Evolutionary conservation across 2,113 vertebrate species (phyloP).

Genomic region (Xiphophorus couchianus): DNA sequence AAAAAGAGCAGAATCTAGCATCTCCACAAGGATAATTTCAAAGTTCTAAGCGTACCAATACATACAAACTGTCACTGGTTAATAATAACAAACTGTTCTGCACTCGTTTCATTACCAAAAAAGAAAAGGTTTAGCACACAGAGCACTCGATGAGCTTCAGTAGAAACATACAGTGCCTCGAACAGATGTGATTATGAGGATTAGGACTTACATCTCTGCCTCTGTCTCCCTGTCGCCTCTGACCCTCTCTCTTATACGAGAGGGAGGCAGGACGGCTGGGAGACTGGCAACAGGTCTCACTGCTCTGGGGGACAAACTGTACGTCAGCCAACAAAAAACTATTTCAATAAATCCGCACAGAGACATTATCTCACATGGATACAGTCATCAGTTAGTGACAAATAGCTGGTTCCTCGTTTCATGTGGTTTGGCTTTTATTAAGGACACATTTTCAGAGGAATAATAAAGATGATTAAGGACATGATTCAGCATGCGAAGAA

Average conservation of each 20-base stretch:
- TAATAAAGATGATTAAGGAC: conserved; percentile 66
- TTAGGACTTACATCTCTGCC: conserved; percentile 48
- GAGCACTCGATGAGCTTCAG: conserved; percentile 38
- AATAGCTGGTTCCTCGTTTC: neutral
- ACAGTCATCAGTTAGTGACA: conserved; percentile 2
- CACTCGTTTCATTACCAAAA: conserved; percentile 21
- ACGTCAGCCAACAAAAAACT: conserved; percentile 41
- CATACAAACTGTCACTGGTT: conserved; percentile 25
- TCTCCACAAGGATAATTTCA: conserved; percentile 23
- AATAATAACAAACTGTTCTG: conserved; percentile 25
- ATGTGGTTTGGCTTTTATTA: conserved; percentile 8
- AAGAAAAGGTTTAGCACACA: conserved; percentile 44
- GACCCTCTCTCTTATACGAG: conserved; percentile 46
- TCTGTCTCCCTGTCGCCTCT: conserved; percentile 26
- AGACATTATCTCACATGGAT: conserved; percentile 27
- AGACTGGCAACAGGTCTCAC: conserved; percentile 53
- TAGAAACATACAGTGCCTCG: conserved; percentile 62
- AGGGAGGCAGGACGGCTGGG: conserved; percentile 10
- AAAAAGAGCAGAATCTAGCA: conserved; percentile 9
- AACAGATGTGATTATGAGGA: conserved; percentile 68
- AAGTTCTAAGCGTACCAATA: conserved; percentile 30
- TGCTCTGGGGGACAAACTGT: conserved; percentile 22
- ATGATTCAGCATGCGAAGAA: conserved; percentile 68
- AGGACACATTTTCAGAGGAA: conserved; percentile 23
- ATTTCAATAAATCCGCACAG: conserved; percentile 24